These are phyloP conservation scores for Tenthredo distinguenda DNA, from an alignment of 2,888 invertebrate species.

Conservation along the genomic window DNA sequence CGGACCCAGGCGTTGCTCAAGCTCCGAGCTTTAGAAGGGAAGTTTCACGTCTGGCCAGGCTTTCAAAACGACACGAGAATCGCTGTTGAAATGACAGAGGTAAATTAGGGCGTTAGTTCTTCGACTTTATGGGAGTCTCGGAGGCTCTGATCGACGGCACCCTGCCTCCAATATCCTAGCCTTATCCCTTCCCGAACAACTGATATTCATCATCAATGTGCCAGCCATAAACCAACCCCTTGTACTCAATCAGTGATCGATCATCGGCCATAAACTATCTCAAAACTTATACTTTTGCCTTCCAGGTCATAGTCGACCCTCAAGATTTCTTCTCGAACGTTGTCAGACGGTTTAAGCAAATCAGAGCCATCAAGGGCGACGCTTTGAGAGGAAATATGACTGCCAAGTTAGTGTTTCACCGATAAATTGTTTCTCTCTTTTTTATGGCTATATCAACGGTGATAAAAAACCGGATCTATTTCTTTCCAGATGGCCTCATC, in stretches of 20 bases:
- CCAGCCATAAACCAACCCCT: slow-evolving; percentile 16
- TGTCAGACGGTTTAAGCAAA: slow-evolving; percentile 74
- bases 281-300: slow-evolving; percentile 16
- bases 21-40: slow-evolving; percentile 76
- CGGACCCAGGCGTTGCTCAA: slow-evolving; percentile 77
- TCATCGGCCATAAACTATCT: slow-evolving; percentile 44
- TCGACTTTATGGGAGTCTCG: not conserved
- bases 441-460: not conserved
- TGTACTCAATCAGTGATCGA: not conserved
- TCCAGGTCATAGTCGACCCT: slow-evolving; percentile 74
- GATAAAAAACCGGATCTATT: not conserved
- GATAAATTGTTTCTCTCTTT: not conserved
- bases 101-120: slow-evolving; percentile 56
- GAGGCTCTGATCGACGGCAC: not conserved
- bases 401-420: slow-evolving; percentile 66
- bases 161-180: not conserved
- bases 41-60: slow-evolving; percentile 77
- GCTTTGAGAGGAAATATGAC: slow-evolving; percentile 68
- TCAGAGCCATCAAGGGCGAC: slow-evolving; percentile 69
- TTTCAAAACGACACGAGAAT: slow-evolving; percentile 73
- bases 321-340: slow-evolving; percentile 78
- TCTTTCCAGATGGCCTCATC: slow-evolving; percentile 76
- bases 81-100: slow-evolving; percentile 71
- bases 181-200: slow-evolving; percentile 12
- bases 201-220: slow-evolving; percentile 29